Percentiles rank a stretch among this genome's conserved stretches.
Evolutionary conservation across 2,888 invertebrate species (phyloP).

Genomic region (Mythimna vitellina): DNA sequence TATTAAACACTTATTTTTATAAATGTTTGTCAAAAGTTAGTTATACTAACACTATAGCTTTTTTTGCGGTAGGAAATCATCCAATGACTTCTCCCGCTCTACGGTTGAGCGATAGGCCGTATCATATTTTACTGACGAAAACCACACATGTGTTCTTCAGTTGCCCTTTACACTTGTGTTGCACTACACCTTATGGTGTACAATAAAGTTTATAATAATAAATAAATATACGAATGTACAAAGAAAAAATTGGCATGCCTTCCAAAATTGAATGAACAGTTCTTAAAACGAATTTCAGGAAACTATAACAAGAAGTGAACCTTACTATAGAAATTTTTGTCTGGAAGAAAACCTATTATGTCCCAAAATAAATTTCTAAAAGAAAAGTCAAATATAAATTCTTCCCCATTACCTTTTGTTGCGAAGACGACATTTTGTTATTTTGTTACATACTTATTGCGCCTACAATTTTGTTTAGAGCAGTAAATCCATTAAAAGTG

Average conservation of each 20-base stretch:
- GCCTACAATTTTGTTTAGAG: conserved; percentile 65
- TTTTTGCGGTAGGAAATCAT: no score
- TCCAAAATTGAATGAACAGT: conserved; percentile 21
- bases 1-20: no score
- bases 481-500: conserved; percentile 73
- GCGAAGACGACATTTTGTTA: conserved; percentile 58
- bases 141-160: no score
- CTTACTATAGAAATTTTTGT: conserved; percentile 49
- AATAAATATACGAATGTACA: not conserved
- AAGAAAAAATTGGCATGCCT: not conserved
- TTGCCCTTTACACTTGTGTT: no score
- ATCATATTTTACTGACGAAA: no score
- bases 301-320: conserved; percentile 51
- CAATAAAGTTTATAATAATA: no score
- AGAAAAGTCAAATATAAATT: conserved; percentile 58
- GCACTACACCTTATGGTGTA: no score
- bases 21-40: no score
- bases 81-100: no score
- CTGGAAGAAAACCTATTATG: conserved; percentile 49
- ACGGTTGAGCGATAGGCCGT: no score
- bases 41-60: no score
- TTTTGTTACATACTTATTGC: conserved; percentile 65
- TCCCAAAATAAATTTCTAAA: conserved; percentile 57
- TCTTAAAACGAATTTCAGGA: conserved; percentile 33
- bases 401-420: conserved; percentile 55